A percentile compares a stretch with the other conserved stretches of the same genome.
Conservation (phyloP, 2,888 invertebrate species). For the Ellobium chinense region DNA sequence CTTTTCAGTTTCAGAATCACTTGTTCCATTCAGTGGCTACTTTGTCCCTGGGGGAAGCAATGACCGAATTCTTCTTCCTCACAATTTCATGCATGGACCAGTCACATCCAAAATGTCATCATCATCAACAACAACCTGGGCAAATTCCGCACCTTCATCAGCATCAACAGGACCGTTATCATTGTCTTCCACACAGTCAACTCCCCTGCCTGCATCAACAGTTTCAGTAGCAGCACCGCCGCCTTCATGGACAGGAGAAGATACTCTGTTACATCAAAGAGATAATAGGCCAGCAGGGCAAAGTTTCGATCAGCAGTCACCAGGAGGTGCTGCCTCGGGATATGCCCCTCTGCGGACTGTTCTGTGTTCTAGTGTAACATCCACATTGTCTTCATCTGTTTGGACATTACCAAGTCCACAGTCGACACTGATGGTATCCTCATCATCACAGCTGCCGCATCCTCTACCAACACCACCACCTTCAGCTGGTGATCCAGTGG, state of each 20-base stretch:
- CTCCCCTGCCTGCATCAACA: background rate
- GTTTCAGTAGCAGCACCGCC: background rate
- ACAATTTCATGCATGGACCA: conserved; percentile 13
- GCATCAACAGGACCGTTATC: background rate
- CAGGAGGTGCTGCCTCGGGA: background rate
- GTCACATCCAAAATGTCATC: background rate
- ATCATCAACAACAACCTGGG: background rate
- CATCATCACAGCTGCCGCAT: background rate
- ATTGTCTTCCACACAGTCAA: background rate
- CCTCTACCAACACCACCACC: background rate
- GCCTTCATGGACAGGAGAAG: background rate
- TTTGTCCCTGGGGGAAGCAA: conserved; percentile 9
- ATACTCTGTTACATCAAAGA: background rate
- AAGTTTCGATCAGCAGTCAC: too few species aligned
- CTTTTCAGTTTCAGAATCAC: conserved; percentile 15
- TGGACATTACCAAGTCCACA: background rate
- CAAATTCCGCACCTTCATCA: background rate
- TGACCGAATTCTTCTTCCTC: conserved; percentile 23
- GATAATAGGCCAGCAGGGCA: background rate
- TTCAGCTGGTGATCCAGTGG: background rate
- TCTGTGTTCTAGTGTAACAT: background rate
- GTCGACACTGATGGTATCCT: background rate
- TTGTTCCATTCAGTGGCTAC: conserved; percentile 32
- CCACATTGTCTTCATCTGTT: background rate
- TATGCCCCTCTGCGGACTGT: background rate